Percentiles rank a stretch among this genome's conserved stretches.
Evolutionary conservation across 2,797 vertebrate species (phyloP).

Genomic region (Pelodytes ibericus): DNA sequence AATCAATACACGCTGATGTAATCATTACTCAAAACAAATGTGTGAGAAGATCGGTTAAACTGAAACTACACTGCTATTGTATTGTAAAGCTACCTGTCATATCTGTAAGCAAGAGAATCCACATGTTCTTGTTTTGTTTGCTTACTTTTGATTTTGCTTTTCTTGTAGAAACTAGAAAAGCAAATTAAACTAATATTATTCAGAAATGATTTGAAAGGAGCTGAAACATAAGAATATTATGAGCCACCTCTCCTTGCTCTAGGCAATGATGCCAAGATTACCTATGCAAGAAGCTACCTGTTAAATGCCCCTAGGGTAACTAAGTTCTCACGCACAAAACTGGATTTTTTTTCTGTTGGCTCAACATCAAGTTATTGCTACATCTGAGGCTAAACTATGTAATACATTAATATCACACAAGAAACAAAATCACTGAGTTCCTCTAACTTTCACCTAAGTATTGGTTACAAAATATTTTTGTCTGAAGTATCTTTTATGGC

Average conservation of each 20-base stretch:
- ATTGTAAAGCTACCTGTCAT: conserved; percentile 28
- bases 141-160: conserved; percentile 56
- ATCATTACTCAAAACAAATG: conserved; percentile 26
- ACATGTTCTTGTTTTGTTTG: conserved; percentile 43
- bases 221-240: conserved; percentile 74
- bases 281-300: conserved; percentile 83
- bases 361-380: conserved; percentile 70
- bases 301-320: conserved; percentile 78
- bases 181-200: conserved; percentile 74
- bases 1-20: conserved; percentile 20
- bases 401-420: conserved; percentile 74
- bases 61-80: conserved; percentile 28
- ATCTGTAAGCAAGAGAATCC: conserved; percentile 25
- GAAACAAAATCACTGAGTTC: conserved; percentile 15
- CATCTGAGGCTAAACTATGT: conserved; percentile 73
- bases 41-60: conserved; percentile 35
- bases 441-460: background rate
- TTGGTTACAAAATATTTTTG: background rate
- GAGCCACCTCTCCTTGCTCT: conserved; percentile 77
- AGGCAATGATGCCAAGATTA: conserved; percentile 80
- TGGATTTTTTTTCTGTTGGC: conserved; percentile 71
- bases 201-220: conserved; percentile 73
- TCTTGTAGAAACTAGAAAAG: conserved; percentile 66
- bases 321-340: conserved; percentile 80
- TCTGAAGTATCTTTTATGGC: background rate